These are phyloP conservation scores for Aurelia aurita DNA, from an alignment of 30 jellyfish, hydroid and myxozoan genomes.

Conservation along the genomic window DNA sequence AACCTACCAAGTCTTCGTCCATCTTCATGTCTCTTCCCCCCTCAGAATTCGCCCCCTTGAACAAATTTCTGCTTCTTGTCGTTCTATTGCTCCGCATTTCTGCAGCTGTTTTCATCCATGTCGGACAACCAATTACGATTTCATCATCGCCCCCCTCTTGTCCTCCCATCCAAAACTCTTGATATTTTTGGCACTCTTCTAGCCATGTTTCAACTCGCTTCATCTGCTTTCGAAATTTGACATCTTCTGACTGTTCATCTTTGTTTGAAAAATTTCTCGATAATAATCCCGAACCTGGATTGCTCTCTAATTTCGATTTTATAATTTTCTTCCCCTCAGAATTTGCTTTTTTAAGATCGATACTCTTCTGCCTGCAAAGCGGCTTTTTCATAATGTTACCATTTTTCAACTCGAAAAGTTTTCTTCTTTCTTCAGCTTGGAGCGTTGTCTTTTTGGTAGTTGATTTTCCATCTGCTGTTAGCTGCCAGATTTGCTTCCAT, in stretches of 20 bases:
- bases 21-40: not conserved
- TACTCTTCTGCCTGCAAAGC: too few relatives aligned
- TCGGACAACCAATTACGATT: not conserved
- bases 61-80: not conserved
- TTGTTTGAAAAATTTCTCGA: not conserved
- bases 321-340: too few relatives aligned
- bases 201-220: constrained; percentile 36
- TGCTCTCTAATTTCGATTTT: too few relatives aligned
- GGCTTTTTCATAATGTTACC: too few relatives aligned
- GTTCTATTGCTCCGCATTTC: constrained; percentile 27
- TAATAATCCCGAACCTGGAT: too few relatives aligned
- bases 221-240: not conserved
- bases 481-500: not conserved
- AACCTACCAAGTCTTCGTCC: not conserved
- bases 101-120: constrained; percentile 68
- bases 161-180: not conserved
- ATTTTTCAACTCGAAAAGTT: too few relatives aligned
- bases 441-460: too few relatives aligned
- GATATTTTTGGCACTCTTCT: constrained; percentile 21
- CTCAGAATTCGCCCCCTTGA: not conserved
- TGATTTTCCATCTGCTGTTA: too few relatives aligned
- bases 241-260: not conserved
- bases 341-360: too few relatives aligned
- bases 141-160: not conserved
- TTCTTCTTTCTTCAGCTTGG: too few relatives aligned